These are phyloP conservation scores for Malacosoma neustria DNA, from an alignment of 2,888 invertebrate genomes.

Conservation along the genomic window DNA sequence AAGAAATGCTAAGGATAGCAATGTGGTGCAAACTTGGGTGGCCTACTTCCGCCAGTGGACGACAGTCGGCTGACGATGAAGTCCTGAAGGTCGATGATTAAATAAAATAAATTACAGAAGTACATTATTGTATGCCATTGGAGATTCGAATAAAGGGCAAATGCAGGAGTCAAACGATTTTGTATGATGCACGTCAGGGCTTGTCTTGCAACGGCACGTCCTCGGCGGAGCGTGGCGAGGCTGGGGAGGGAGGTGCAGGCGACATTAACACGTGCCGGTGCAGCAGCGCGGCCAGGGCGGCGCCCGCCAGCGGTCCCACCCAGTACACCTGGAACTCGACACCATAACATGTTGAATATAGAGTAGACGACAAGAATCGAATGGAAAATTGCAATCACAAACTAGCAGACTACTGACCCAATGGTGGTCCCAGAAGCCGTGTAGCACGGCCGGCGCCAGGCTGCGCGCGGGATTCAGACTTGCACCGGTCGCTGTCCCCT, in stretches of 20 bases:
- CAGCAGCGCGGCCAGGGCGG: conserved; percentile 38
- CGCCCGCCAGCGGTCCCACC: conserved; percentile 53
- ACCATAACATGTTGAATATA: background rate
- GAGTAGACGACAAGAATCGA: too few relatives aligned
- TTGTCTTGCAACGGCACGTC: conserved; percentile 72
- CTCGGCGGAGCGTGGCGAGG: conserved; percentile 60
- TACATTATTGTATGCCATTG: too few relatives aligned
- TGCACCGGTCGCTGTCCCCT: conserved; percentile 80
- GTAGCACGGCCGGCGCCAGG: conserved; percentile 82
- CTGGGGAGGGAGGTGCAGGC: conserved; percentile 39
- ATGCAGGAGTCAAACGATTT: background rate
- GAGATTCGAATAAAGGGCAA: background rate
- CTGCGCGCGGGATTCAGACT: conserved; percentile 83
- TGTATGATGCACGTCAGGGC: conserved; percentile 15
- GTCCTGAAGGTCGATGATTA: too few relatives aligned
- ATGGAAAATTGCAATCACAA: too few relatives aligned
- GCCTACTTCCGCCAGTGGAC: too few relatives aligned
- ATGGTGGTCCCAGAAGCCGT: conserved; percentile 74
- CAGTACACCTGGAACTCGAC: conserved; percentile 68
- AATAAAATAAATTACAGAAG: too few relatives aligned
- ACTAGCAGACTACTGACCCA: conserved; percentile 73
- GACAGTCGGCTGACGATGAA: too few relatives aligned
- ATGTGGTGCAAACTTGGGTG: too few relatives aligned
- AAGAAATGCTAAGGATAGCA: too few relatives aligned
- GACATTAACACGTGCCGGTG: conserved; percentile 48